Conservation (phyloP, 2,113 vertebrate species). For the Catagonus wagneri region DNA sequence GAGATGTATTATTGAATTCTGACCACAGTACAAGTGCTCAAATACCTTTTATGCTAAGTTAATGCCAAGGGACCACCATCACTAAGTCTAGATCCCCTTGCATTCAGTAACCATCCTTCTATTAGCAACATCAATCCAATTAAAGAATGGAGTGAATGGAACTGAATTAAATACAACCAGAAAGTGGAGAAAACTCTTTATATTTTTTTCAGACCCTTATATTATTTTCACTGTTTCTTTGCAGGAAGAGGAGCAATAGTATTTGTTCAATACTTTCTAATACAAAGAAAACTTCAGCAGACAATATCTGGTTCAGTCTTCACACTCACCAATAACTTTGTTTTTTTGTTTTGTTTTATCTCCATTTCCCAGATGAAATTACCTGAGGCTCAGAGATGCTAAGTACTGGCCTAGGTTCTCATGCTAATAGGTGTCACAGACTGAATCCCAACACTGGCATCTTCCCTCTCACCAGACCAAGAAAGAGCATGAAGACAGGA, state of each 20-base stretch:
- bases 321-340: not conserved
- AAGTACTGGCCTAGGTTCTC: not conserved
- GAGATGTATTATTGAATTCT: not conserved
- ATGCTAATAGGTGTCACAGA: no score
- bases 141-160: not conserved
- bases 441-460: not conserved
- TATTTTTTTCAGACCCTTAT: not conserved
- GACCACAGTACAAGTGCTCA: not conserved
- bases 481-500: not conserved
- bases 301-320: not conserved
- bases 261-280: not conserved
- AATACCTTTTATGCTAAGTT: not conserved
- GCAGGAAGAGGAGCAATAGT: not conserved
- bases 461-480: not conserved
- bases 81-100: not conserved
- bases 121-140: not conserved
- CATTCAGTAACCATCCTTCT: not conserved
- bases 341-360: not conserved
- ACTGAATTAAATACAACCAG: slow-evolving; percentile 16
- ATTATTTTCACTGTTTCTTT: slow-evolving; percentile 16
- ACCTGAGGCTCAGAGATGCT: not conserved
- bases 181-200: not conserved
- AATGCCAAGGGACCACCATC: not conserved
- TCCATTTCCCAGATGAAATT: not conserved
- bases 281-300: not conserved